These are phyloP conservation scores for Lota lota DNA, from an alignment of 2,113 vertebrate species.

Conservation along the genomic window DNA sequence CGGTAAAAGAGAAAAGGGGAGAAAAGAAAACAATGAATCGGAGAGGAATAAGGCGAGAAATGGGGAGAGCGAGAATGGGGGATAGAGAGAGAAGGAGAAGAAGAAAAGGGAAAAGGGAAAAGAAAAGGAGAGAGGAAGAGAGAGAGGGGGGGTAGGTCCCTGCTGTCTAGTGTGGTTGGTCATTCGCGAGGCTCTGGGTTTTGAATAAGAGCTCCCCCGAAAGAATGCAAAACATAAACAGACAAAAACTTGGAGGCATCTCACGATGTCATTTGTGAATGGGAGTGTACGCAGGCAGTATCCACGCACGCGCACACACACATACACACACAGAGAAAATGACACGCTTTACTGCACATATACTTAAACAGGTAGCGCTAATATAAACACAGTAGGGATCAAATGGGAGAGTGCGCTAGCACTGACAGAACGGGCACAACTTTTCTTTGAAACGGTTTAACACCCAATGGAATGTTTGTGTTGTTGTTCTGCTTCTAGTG, in stretches of 20 bases:
- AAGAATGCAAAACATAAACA: constrained; percentile 73
- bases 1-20: constrained; percentile 48
- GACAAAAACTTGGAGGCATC: constrained; percentile 66
- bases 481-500: constrained; percentile 40
- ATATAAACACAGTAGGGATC: constrained; percentile 36
- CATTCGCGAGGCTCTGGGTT: constrained; percentile 76
- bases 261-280: constrained; percentile 74
- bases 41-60: constrained; percentile 47
- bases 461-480: constrained; percentile 60
- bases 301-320: not conserved
- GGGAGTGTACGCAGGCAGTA: constrained; percentile 36
- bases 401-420: constrained; percentile 44
- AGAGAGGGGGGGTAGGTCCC: constrained; percentile 48
- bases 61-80: constrained; percentile 39
- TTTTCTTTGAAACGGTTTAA: constrained; percentile 59
- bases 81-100: constrained; percentile 18
- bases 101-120: constrained; percentile 5
- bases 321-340: not conserved
- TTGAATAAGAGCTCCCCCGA: constrained; percentile 73
- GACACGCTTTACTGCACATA: constrained; percentile 23
- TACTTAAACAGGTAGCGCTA: constrained; percentile 23
- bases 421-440: constrained; percentile 48
- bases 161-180: constrained; percentile 67
- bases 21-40: constrained; percentile 21
- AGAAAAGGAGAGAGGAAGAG: constrained; percentile 5